Base-by-base conservation (phyloP, 2,888 invertebrate genomes). In the Eristalis tenax region DNA sequence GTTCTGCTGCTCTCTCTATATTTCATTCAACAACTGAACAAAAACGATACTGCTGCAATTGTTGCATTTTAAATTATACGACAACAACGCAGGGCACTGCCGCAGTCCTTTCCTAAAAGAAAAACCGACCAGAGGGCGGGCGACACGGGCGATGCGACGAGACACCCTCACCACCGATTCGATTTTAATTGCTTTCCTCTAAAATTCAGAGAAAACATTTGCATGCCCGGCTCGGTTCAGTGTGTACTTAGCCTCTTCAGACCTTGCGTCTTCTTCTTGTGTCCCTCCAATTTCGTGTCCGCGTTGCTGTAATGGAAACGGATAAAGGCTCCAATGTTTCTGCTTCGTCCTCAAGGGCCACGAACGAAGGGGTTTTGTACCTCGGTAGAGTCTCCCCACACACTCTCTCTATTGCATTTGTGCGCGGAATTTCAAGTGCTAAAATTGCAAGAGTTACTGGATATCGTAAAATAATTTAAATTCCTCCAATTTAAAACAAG, bases 131-230 rank as follows among this genome's bases (percentile, higher is more conserved):
- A 15, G 15, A n/a, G 4, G 15, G 18, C 15, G 50, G 13, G 4
- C 64, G 15, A 10, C 10, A 50, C 38, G 6, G 22, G 50, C 5
- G 28, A 64, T 40, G 23, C 59, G 63, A 70, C 40, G 35, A 69
- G 57, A 43, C 69, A 40, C 85, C 18, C 82, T 59, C 59, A 38
- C 65, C 68, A 59, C 28, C 78, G 28, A 86, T 86, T 69, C 74
- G 65, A 79, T 78, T 86, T 86, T 83, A 86, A 86, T 86, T 86
- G 86, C 83, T 86, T 75, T 75, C n/a, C 65, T 75, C 76, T 56
- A 32, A 86, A 86, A 78, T 70, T 82, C 73, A 82, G 50, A 13
- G 73, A 82, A 86, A 86, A 83, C 61, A 83, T 86, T 82, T 86
- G 78, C 82, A 66, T 78, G 68, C 28, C 66, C 65, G 28, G 40